A percentile compares a stretch with the other conserved stretches of the same genome.
These are phyloP conservation scores for Galagoides demidoff DNA, from an alignment of 2,797 vertebrate genomes.

Conservation along the genomic window DNA sequence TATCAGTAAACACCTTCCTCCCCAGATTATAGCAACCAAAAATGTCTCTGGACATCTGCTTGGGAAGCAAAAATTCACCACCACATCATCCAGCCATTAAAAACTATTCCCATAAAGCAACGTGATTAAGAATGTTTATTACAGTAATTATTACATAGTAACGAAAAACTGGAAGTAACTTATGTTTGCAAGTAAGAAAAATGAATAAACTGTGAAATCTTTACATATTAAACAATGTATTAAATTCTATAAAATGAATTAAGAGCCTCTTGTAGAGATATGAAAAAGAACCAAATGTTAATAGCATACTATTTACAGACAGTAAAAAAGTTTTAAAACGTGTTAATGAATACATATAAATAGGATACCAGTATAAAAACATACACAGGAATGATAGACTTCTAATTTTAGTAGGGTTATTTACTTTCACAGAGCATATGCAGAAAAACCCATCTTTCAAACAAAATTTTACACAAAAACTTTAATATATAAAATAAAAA, in stretches of 20 bases:
- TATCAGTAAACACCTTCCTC: neutral
- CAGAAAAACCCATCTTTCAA: slow-evolving; percentile 49
- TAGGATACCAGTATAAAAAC: neutral
- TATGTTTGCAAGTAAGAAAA: slow-evolving; percentile 27
- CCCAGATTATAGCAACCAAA: neutral
- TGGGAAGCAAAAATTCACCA: neutral
- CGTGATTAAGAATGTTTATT: neutral
- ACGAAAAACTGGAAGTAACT: slow-evolving; percentile 6
- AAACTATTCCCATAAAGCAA: neutral
- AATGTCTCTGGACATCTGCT: neutral
- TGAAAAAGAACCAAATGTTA: neutral
- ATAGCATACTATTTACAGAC: slow-evolving; percentile 10
- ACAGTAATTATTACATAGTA: neutral
- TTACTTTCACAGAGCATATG: neutral
- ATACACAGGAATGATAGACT: neutral
- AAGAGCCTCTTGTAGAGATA: neutral
- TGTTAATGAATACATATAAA: slow-evolving; percentile 16
- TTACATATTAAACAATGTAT: slow-evolving; percentile 33
- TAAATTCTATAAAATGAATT: slow-evolving; percentile 45
- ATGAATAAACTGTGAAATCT: neutral
- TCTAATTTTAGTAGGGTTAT: neutral
- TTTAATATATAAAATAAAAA: neutral
- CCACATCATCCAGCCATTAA: neutral
- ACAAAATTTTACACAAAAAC: slow-evolving; percentile 38
- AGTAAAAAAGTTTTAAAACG: neutral